Evolutionary conservation across 2,113 vertebrate species (phyloP).

Genomic region (Nipponia nippon): DNA sequence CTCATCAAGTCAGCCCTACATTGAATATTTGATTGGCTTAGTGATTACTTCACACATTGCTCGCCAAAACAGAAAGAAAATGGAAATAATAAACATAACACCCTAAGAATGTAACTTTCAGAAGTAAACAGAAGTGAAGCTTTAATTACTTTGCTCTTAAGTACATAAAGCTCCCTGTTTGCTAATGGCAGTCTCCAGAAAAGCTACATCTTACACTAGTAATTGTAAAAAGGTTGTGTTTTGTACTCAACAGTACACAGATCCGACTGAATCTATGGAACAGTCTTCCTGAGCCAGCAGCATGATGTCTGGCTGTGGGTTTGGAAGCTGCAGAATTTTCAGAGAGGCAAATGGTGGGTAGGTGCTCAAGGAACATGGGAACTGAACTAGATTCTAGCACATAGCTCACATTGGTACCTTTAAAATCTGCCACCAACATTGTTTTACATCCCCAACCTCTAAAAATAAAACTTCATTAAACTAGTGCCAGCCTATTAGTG

Average conservation of each 20-base stretch:
- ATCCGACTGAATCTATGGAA: neutral
- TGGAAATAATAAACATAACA: neutral
- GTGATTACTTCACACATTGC: neutral
- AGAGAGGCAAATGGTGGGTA: neutral
- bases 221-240: neutral
- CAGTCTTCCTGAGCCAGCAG: neutral
- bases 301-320: neutral
- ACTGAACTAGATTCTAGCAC: neutral
- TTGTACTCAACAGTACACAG: neutral
- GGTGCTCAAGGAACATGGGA: neutral
- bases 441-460: neutral
- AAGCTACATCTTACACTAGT: neutral
- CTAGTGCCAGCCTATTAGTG: neutral
- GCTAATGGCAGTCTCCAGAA: neutral
- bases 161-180: neutral
- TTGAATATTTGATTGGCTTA: neutral
- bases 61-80: neutral
- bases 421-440: neutral
- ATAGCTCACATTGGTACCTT: rapidly evolving
- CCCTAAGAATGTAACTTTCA: neutral
- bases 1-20: neutral
- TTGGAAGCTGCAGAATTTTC: neutral
- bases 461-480: neutral
- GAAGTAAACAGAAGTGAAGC: neutral
- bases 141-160: neutral